phyloP scores from a whole-genome alignment of 2,888 invertebrate species.

The Crepidodera aurea region DNA sequence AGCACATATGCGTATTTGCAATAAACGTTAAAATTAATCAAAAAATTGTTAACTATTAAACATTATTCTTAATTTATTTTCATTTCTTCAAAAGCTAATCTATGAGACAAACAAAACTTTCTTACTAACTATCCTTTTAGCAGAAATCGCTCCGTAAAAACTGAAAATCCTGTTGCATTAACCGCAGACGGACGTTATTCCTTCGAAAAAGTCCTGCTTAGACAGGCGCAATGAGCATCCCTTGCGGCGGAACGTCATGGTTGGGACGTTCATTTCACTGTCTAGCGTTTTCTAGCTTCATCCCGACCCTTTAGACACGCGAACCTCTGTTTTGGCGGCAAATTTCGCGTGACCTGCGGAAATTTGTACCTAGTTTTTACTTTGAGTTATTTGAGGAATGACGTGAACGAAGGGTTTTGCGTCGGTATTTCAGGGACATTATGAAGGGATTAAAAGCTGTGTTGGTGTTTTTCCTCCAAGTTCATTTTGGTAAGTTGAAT shows the following conservation, averaged over 20 bases:
- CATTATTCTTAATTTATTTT: too few relatives aligned
- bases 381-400: slow-evolving; percentile 16
- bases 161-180: slow-evolving; percentile 16
- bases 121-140: not conserved
- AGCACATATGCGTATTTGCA: too few relatives aligned
- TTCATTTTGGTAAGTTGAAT: slow-evolving; percentile 25
- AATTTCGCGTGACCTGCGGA: slow-evolving; percentile 32
- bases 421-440: not conserved
- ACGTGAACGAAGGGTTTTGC: slow-evolving; percentile 15
- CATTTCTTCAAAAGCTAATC: too few relatives aligned
- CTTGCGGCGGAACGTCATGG: slow-evolving; percentile 43
- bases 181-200: slow-evolving; percentile 23
- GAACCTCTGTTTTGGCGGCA: slow-evolving; percentile 37
- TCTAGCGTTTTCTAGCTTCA: slow-evolving; percentile 26
- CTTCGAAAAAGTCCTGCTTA: slow-evolving; percentile 21
- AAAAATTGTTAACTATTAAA: too few relatives aligned
- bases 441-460: slow-evolving; percentile 22
- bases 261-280: slow-evolving; percentile 45
- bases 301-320: slow-evolving; percentile 28
- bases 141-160: not conserved
- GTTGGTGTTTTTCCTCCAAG: slow-evolving; percentile 14
- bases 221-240: slow-evolving; percentile 35
- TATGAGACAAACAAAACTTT: too few relatives aligned
- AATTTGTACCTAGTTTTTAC: slow-evolving; percentile 25
- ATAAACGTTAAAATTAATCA: too few relatives aligned